These are phyloP conservation scores for Ardeotis arabs DNA, from an alignment of 2,113 vertebrate species.

Conservation along the genomic window DNA sequence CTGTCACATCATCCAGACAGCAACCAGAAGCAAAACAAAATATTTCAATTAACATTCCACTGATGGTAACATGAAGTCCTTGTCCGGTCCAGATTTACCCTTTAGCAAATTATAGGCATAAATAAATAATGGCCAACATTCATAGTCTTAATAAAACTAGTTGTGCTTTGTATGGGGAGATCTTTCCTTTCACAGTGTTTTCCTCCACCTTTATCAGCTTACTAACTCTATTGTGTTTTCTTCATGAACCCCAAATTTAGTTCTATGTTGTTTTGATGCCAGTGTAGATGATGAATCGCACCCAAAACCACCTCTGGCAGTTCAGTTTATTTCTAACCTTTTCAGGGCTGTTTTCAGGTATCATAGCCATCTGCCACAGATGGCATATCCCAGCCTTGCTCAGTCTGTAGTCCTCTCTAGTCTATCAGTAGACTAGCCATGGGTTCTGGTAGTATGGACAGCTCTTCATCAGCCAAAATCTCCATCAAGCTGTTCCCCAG, in stretches of 20 bases:
- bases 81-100: neutral
- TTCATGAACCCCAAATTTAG: neutral
- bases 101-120: neutral
- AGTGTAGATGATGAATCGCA: neutral
- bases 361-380: neutral
- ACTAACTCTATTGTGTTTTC: neutral
- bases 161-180: neutral
- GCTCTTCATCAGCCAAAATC: neutral
- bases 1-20: neutral
- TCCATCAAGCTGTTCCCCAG: neutral
- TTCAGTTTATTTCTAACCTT: neutral
- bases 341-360: neutral
- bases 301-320: neutral
- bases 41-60: neutral
- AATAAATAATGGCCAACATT: slow-evolving; percentile 30
- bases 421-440: neutral
- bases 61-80: neutral
- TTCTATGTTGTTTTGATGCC: neutral
- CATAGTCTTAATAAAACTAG: neutral
- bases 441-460: neutral
- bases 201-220: neutral
- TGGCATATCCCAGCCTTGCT: neutral
- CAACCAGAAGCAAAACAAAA: neutral
- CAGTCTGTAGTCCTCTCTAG: neutral
- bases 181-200: neutral